phyloP scores from a whole-genome alignment of 2,797 vertebrate genomes.

The Myotis pilosus region DNA sequence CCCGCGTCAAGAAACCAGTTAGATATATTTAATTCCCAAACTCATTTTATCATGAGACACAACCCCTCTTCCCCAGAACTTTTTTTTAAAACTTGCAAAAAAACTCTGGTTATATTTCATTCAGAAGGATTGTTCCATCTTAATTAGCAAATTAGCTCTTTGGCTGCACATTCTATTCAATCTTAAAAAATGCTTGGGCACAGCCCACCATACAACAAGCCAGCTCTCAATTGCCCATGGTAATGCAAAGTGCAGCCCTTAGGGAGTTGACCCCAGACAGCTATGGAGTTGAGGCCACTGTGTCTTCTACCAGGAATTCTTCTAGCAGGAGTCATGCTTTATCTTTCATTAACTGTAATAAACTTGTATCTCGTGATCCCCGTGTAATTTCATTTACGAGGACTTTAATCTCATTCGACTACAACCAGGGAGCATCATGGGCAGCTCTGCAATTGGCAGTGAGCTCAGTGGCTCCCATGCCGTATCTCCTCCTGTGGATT shows the following conservation, averaged over 20 bases:
- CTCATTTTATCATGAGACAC: background rate
- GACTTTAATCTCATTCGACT: background rate
- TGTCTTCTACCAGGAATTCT: background rate
- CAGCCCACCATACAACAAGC: background rate
- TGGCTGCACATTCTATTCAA: background rate
- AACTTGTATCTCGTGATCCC: background rate
- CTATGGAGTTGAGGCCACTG: background rate
- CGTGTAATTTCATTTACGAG: background rate
- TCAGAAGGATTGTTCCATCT: background rate
- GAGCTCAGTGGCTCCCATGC: background rate
- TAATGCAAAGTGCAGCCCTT: background rate
- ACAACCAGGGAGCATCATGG: background rate
- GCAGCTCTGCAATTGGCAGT: background rate
- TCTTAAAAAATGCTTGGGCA: constrained; percentile 25
- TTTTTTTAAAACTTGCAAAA: background rate
- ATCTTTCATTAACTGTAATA: background rate
- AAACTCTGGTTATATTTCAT: background rate
- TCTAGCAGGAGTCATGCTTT: background rate
- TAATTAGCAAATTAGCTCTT: constrained; percentile 60
- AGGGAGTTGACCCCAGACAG: background rate
- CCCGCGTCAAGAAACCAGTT: background rate
- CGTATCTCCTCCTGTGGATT: background rate
- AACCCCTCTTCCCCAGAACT: background rate
- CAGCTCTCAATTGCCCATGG: background rate
- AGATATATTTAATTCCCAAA: background rate